Evolutionary conservation across 2,888 invertebrate genomes (phyloP).

Genomic region (Osmoderma eremita): DNA sequence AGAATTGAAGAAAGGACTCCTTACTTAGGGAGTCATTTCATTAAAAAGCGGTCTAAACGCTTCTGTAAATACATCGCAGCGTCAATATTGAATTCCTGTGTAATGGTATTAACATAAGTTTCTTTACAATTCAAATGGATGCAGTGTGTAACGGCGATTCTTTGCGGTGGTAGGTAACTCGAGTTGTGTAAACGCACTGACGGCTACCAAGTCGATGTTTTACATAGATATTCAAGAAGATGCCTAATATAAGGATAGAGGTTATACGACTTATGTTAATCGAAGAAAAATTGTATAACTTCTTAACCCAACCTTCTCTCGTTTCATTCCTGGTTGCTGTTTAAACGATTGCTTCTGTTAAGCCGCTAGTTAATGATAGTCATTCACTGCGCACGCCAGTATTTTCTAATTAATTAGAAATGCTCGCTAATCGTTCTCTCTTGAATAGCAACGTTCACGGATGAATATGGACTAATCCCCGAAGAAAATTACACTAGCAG

Average conservation of each 20-base stretch:
- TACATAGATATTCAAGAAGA: too few species aligned
- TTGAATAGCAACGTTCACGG: background rate
- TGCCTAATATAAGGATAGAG: too few species aligned
- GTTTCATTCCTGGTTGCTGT: too few species aligned
- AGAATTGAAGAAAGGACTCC: slow-evolving; percentile 33
- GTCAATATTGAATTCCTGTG: slow-evolving; percentile 35
- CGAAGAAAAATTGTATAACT: too few species aligned
- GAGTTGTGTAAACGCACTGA: too few species aligned
- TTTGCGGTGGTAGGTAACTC: too few species aligned
- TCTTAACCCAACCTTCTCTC: too few species aligned
- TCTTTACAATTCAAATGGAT: slow-evolving; percentile 36
- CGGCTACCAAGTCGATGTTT: too few species aligned
- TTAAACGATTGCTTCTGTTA: slow-evolving; percentile 6
- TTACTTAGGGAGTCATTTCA: slow-evolving; percentile 36
- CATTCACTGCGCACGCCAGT: background rate
- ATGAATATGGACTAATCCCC: background rate
- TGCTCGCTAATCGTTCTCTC: slow-evolving; percentile 1
- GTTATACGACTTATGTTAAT: too few species aligned
- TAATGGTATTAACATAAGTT: slow-evolving; percentile 37
- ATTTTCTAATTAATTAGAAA: slow-evolving; percentile 18
- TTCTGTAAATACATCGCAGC: slow-evolving; percentile 31
- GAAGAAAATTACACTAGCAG: slow-evolving; percentile 1
- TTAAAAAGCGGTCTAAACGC: slow-evolving; percentile 32
- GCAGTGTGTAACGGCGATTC: background rate
- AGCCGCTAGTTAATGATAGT: slow-evolving; percentile 2